Conservation (phyloP, 2,888 invertebrate genomes). For the Bimastos eiseni region DNA sequence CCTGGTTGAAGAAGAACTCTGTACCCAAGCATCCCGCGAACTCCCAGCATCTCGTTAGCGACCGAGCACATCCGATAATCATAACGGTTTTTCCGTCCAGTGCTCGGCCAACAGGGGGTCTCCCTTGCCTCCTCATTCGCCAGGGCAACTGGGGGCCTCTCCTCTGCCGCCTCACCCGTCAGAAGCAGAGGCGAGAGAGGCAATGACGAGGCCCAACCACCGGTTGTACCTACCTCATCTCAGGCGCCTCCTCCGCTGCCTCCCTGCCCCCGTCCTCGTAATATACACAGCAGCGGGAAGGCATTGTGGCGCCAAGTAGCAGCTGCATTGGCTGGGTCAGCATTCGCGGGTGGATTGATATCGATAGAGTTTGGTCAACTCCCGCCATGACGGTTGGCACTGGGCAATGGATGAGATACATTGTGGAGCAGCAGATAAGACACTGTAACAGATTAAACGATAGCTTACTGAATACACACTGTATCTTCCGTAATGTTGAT, state of each 20-base stretch:
- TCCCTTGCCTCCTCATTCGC: background rate
- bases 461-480: no score
- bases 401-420: no score
- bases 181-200: background rate
- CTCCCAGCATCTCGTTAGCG: slow-evolving; percentile 6
- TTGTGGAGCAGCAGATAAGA: no score
- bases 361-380: background rate
- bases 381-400: background rate
- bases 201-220: background rate
- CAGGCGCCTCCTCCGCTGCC: background rate
- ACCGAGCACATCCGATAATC: no score
- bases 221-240: background rate
- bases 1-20: background rate
- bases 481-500: no score
- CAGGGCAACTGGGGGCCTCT: no score
- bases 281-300: background rate
- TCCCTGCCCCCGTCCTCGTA: background rate
- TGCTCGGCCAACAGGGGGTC: no score
- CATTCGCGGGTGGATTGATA: background rate
- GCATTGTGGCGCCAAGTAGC: background rate
- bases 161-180: background rate
- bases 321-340: background rate
- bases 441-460: no score
- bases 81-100: no score
- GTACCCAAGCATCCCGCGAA: background rate